Percentiles rank a stretch among this genome's conserved stretches.
phyloP scores from a whole-genome alignment of 2,888 invertebrate genomes.

The Drosophila hamatofila region DNA sequence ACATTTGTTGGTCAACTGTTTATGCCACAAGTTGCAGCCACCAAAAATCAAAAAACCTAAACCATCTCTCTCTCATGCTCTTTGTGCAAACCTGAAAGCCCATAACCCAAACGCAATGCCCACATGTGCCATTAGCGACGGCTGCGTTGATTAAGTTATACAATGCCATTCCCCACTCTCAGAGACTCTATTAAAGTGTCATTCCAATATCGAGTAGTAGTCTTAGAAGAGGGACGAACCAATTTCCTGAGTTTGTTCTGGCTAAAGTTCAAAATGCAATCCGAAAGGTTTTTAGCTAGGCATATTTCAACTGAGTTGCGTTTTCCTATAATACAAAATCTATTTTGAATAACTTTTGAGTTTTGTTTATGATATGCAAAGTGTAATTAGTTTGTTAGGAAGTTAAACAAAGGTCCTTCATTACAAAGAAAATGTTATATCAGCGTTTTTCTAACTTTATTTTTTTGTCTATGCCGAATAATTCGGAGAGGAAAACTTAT shows the following conservation, averaged over 20 bases:
- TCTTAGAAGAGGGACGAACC: neutral
- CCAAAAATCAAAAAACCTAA: slow-evolving; percentile 25
- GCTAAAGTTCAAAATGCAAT: no score
- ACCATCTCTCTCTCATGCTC: neutral
- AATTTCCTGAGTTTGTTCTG: neutral
- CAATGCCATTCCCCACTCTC: slow-evolving; percentile 53
- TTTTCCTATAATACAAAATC: neutral
- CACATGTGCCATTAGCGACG: slow-evolving; percentile 77
- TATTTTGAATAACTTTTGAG: neutral
- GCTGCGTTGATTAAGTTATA: slow-evolving; percentile 78
- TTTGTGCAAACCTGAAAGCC: slow-evolving; percentile 13
- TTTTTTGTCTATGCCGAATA: no score
- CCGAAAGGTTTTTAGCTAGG: neutral
- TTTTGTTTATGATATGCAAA: no score
- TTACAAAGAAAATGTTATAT: no score
- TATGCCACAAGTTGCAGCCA: slow-evolving; percentile 68
- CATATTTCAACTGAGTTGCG: neutral
- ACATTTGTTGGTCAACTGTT: slow-evolving; percentile 74
- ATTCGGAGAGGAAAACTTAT: no score
- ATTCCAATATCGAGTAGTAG: slow-evolving; percentile 6
- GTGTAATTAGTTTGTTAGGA: no score
- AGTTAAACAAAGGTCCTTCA: no score
- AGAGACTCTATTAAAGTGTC: slow-evolving; percentile 44
- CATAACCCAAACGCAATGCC: slow-evolving; percentile 51
- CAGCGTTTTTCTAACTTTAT: no score